These are phyloP conservation scores for Varanus salvator DNA, from an alignment of 2,113 vertebrate genomes.

Conservation along the genomic window DNA sequence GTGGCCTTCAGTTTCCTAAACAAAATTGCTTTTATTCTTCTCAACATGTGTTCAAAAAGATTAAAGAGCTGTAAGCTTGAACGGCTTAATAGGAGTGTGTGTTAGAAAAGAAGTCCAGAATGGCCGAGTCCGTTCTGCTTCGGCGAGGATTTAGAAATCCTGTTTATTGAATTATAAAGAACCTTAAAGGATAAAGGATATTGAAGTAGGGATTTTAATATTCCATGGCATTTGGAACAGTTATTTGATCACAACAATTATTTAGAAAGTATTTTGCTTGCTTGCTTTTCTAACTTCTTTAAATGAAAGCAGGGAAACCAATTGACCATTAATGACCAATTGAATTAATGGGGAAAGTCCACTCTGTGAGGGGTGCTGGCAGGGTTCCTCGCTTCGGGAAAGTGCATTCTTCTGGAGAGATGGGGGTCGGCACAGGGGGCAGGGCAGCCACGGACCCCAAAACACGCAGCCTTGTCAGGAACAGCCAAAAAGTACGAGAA, in stretches of 20 bases:
- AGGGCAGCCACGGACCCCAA: no score
- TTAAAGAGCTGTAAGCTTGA: conserved; percentile 86
- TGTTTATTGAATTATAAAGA: conserved; percentile 90
- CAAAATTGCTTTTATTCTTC: conserved; percentile 92
- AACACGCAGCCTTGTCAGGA: no score
- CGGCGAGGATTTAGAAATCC: conserved; percentile 82
- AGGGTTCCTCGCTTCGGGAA: no score
- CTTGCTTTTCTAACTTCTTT: background rate
- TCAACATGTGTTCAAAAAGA: conserved; percentile 89
- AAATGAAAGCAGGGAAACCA: background rate
- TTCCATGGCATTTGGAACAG: conserved; percentile 77
- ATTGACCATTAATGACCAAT: background rate
- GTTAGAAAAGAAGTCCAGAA: conserved; percentile 78
- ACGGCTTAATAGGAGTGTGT: conserved; percentile 77
- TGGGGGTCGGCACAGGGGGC: no score
- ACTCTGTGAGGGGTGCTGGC: accelerated
- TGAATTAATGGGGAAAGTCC: background rate
- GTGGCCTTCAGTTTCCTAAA: conserved; percentile 84
- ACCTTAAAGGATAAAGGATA: conserved; percentile 87
- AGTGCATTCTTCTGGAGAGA: no score
- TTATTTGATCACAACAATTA: conserved; percentile 80
- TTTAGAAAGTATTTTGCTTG: conserved; percentile 48
- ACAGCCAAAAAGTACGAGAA: no score
- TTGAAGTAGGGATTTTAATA: conserved; percentile 83
- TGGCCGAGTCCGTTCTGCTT: conserved; percentile 72